A percentile compares a stretch with the other conserved stretches of the same genome.
phyloP scores from a whole-genome alignment of 2,888 invertebrate species.

The Meta bourneti region DNA sequence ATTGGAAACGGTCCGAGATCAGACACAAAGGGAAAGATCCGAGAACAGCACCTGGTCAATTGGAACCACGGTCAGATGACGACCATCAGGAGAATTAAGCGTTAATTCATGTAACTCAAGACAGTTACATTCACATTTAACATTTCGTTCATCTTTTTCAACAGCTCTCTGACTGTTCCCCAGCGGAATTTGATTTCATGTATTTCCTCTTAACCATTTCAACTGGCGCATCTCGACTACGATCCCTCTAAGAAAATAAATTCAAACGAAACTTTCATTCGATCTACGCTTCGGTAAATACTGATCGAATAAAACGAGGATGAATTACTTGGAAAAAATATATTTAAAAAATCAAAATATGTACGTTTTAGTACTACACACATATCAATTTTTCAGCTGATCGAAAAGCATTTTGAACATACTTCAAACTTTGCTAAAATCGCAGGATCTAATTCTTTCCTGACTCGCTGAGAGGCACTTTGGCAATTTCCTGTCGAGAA shows the following conservation, averaged over 20 bases:
- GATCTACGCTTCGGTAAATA: background rate
- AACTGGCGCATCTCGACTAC: constrained; percentile 42
- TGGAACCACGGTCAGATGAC: too few species aligned
- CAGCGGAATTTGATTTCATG: constrained; percentile 17
- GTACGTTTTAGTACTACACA: too few species aligned
- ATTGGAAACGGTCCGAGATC: too few species aligned
- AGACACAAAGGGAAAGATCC: too few species aligned
- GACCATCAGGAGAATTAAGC: too few species aligned
- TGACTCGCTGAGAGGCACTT: constrained; percentile 76
- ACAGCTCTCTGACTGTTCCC: constrained; percentile 21
- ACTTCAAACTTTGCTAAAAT: constrained; percentile 57
- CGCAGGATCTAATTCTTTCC: constrained; percentile 34
- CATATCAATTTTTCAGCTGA: background rate
- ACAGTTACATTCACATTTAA: constrained; percentile 20
- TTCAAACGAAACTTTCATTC: background rate
- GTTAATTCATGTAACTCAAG: too few species aligned
- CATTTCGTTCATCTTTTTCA: constrained; percentile 48
- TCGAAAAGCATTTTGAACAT: background rate
- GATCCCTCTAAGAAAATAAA: background rate
- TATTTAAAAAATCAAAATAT: too few species aligned
- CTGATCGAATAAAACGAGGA: background rate
- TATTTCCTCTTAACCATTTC: constrained; percentile 52
- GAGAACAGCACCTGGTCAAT: too few species aligned
- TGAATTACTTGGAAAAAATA: too few species aligned
- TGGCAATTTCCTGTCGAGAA: constrained; percentile 52